Base-by-base conservation (phyloP, 2,888 invertebrate species). In the Philopedon plagiatum region DNA sequence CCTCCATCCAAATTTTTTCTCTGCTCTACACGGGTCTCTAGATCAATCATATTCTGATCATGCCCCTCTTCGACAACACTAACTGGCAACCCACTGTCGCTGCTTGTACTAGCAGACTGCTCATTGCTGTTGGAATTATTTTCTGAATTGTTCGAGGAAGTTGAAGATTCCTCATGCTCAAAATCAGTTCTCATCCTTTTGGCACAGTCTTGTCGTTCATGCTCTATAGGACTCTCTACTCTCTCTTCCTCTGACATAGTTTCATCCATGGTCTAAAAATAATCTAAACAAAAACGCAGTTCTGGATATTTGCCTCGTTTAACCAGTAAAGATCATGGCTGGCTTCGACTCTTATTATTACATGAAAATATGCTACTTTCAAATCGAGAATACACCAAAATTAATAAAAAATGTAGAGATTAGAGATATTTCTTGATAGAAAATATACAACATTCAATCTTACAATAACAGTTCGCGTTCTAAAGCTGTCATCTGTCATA, bases 141-240 rank as follows among this genome's bases (percentile, higher is more conserved):
- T 64, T 60, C 71, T 8, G 76, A 73, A 67, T 73, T 77, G 67
- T 77, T 81, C 5, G 80, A 79, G 15, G 79, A 78, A 41, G 74
- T 80, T 23, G 79, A 80, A 15, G 77, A 78, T 58, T 81, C 80
- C 54, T 80, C 79, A 1, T 23, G 61, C 34, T 75, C 76, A 54
- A 75, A 72, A 62, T 79, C 81, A 60, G 81, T 83, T 77, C 81
- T 83, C 44, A 84, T 75, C 46, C 83, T 79, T 78, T 84, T 84
- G 13, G 75, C 77, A 49, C 76, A 78, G 21, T 78, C 78, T 49
- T 61, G 62, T 11, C 63, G 67, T 9, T 71, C 75, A 21, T 75
- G 76, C 19, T 76, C 77, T 41, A 51, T 64, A 15, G 73, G 51
- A 46, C 69, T 71, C 5, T 72, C 71, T n/a, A 66, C 56, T 58